phyloP scores from a whole-genome alignment of 2,888 invertebrate species.

The Luperina testacea region DNA sequence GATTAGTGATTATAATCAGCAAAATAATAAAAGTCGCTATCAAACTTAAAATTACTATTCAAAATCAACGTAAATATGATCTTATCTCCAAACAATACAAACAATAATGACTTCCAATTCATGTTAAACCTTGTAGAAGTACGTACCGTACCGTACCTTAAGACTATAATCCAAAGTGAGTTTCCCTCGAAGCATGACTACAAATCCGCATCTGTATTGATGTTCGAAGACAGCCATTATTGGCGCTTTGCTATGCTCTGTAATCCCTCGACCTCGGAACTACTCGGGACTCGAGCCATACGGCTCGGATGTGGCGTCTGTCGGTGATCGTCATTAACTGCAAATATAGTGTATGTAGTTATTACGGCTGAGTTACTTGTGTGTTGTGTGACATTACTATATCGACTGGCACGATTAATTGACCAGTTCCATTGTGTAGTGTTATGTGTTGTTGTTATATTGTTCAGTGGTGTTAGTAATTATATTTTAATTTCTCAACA shows the following conservation, averaged over 20 bases:
- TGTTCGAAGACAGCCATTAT: slow-evolving; percentile 66
- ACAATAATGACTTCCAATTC: slow-evolving; percentile 24
- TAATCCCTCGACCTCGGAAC: slow-evolving; percentile 64
- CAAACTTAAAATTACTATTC: slow-evolving; percentile 6
- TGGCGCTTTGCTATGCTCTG: slow-evolving; percentile 59
- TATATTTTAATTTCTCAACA: background rate
- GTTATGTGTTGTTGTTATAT: background rate
- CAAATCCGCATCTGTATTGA: slow-evolving; percentile 62
- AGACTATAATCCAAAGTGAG: slow-evolving; percentile 58
- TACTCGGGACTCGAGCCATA: slow-evolving; percentile 43
- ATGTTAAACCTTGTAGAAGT: slow-evolving; percentile 39
- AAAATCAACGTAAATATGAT: slow-evolving; percentile 14
- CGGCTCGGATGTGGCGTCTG: slow-evolving; percentile 42
- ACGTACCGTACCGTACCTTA: slow-evolving; percentile 47
- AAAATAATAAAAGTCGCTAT: background rate
- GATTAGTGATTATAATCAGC: background rate
- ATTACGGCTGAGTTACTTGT: slow-evolving; percentile 41
- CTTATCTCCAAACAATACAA: slow-evolving; percentile 27
- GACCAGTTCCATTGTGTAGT: slow-evolving; percentile 2
- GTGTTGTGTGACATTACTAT: slow-evolving; percentile 24
- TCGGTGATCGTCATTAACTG: slow-evolving; percentile 48
- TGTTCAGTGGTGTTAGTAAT: background rate
- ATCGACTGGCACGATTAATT: slow-evolving; percentile 17
- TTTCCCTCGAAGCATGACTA: slow-evolving; percentile 50
- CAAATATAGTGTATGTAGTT: slow-evolving; percentile 53